These are phyloP conservation scores for Onychomys arenicola DNA, from an alignment of 2,797 vertebrate genomes.

Conservation along the genomic window DNA sequence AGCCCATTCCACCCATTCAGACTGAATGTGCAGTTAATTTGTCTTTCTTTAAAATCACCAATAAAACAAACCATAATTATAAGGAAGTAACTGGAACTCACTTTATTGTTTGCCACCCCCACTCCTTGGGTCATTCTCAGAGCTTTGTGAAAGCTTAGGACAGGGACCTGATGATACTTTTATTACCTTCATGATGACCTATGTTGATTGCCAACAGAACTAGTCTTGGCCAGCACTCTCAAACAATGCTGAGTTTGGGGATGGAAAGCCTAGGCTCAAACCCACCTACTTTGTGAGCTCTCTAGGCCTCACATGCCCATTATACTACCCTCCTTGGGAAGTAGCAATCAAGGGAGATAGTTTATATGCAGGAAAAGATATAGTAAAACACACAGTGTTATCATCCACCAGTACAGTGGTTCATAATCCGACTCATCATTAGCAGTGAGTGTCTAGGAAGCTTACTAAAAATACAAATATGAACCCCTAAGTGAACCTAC, in stretches of 20 bases:
- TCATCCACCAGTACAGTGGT: neutral
- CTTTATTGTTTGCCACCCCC: neutral
- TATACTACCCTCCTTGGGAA: neutral
- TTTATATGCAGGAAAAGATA: conserved; percentile 7
- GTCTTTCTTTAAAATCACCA: neutral
- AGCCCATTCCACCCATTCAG: neutral
- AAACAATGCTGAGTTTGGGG: neutral
- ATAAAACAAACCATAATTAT: neutral
- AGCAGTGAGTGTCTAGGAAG: neutral
- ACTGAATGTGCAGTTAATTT: neutral
- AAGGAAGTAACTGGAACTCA: neutral
- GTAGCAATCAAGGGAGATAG: neutral
- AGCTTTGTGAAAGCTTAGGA: neutral
- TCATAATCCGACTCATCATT: neutral
- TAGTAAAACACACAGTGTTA: neutral
- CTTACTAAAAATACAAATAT: conserved; percentile 1
- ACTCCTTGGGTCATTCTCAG: neutral
- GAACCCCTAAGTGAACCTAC: neutral
- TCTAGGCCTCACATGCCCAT: neutral
- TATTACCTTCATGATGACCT: neutral
- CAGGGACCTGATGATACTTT: neutral
- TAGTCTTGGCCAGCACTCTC: neutral
- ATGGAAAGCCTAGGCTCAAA: neutral
- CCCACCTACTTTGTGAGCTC: neutral
- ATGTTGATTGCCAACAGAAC: neutral